Evolutionary conservation across 2,113 vertebrate species (phyloP), one percentile per base, ranked within the genome.

Genomic region (Elaphurus davidianus): DNA sequence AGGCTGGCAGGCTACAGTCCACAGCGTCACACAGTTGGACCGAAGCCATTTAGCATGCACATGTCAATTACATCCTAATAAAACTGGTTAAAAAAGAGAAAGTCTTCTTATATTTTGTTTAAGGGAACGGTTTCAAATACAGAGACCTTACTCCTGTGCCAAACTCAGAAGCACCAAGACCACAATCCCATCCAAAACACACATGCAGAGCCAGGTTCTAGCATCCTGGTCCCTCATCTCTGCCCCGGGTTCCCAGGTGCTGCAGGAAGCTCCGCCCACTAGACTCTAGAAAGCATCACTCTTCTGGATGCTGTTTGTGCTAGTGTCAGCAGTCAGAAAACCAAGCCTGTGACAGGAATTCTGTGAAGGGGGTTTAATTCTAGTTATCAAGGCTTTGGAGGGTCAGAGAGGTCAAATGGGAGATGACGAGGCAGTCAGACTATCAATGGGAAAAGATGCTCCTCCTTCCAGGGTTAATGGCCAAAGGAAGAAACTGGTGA

Each of bases 171-270:
- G 33, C 57, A n/a, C 28, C 28, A 33, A 87, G 74, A n/a, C 0
- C 11, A 28, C n/a, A 30, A 4, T 17, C 59, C n/a, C 71, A 25
- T 3, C 0, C 3, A 1, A 15, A 55, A 25, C 25, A 30, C 0
- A 25, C 16, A 21, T 0, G 4, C 13, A 16, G n/a, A 11, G 33
- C 64, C 27, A 19, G 21, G 19, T 14, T 30, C 17, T 1, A 2
- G 59, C 2, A 17, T 15, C 28, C 76, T 1, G 3, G 33, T 0
- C 1, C 36, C 27, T 57, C 14, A 0, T 7, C 55, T 43, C 82
- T 11, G 23, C 21, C 33, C 28, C 0, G 0, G 62, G 19, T 3
- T 4, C 2, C 45, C 64, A 16, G 27, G 45, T 0, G 54, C 64
- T 19, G 3, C 6, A 25, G 45, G 11, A 43, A 86, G 25, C 15